A percentile compares a stretch with the other conserved stretches of the same genome.
phyloP scores from a whole-genome alignment of 2,888 invertebrate species.

The Sepioteuthis lessoniana region DNA sequence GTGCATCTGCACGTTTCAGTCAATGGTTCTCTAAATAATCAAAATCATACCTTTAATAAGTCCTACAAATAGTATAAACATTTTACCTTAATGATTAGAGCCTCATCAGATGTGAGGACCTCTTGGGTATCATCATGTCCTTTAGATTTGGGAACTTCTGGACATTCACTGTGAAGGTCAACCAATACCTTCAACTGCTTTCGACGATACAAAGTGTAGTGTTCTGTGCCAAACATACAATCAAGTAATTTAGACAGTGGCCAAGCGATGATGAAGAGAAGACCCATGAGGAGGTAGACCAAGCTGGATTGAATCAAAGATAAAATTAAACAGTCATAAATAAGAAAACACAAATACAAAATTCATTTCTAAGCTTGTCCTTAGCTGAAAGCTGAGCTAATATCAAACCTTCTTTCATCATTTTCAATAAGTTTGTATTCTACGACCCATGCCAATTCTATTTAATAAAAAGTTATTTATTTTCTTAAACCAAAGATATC shows the following conservation, averaged over 20 bases:
- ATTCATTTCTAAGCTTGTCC: background rate
- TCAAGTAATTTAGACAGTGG: constrained; percentile 74
- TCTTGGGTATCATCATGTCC: constrained; percentile 53
- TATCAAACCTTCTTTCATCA: background rate
- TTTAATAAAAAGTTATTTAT: too few relatives aligned
- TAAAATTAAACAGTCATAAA: constrained; percentile 37
- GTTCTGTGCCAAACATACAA: constrained; percentile 71
- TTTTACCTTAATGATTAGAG: constrained; percentile 72
- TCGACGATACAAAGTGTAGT: constrained; percentile 71
- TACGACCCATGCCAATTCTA: too few relatives aligned
- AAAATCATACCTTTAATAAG: background rate
- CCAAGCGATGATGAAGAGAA: constrained; percentile 71
- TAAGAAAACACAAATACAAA: background rate
- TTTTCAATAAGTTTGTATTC: too few relatives aligned
- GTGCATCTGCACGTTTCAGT: background rate
- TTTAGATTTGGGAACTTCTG: constrained; percentile 34
- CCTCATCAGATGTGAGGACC: constrained; percentile 69
- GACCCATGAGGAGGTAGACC: constrained; percentile 71
- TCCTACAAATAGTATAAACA: background rate
- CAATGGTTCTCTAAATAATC: background rate
- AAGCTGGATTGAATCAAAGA: constrained; percentile 59
- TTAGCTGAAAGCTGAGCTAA: background rate
- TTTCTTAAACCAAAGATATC: too few relatives aligned
- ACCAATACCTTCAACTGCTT: constrained; percentile 73
- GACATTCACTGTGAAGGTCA: constrained; percentile 63